phyloP scores from a whole-genome alignment of 2,888 invertebrate genomes.

The Temnothorax rugatulus region DNA sequence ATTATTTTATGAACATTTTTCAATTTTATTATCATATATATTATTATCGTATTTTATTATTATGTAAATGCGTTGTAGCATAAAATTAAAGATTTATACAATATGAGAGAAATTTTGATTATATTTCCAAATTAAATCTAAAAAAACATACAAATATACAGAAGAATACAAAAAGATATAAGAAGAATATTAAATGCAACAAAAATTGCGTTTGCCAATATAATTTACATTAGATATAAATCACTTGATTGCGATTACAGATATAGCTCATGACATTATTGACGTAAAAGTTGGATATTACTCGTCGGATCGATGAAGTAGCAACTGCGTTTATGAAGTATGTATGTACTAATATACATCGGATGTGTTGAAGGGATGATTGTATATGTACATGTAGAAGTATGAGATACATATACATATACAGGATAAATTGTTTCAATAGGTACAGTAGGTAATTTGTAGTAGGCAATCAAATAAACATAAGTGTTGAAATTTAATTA shows the following conservation, averaged over 20 bases:
- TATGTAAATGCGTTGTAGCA: no score
- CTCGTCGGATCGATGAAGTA: neutral
- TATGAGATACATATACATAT: neutral
- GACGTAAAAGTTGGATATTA: constrained; percentile 13
- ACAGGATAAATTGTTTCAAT: neutral
- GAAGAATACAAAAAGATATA: no score
- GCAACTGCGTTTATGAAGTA: neutral
- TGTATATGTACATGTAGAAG: neutral
- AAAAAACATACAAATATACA: neutral
- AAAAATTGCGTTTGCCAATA: neutral
- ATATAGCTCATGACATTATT: neutral
- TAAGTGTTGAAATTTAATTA: no score
- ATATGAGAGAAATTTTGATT: neutral
- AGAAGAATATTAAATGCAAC: neutral
- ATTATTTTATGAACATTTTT: no score
- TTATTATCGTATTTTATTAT: no score
- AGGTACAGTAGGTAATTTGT: no score
- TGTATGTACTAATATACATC: neutral
- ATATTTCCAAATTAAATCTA: neutral
- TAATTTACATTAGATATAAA: neutral
- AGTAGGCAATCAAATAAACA: no score
- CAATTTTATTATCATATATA: no score
- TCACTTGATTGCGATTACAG: neutral
- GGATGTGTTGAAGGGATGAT: neutral
- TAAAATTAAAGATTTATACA: neutral